Evolutionary conservation across 2,797 vertebrate species (phyloP).

Genomic region (Fistularia commersonii): DNA sequence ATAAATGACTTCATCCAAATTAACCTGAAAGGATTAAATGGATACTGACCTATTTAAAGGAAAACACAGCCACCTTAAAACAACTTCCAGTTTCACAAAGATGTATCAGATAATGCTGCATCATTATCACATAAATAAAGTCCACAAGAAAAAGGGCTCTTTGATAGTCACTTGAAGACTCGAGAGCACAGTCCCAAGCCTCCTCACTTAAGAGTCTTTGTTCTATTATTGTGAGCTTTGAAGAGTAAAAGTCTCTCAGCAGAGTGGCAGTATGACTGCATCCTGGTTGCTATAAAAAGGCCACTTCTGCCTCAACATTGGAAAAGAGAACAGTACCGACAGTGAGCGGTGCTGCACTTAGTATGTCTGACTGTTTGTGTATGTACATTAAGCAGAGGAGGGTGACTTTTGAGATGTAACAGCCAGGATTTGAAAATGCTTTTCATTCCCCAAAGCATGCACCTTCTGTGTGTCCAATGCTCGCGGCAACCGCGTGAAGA

Average conservation of each 20-base stretch:
- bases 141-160: slow-evolving; percentile 19
- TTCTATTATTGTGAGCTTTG: slow-evolving; percentile 61
- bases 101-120: slow-evolving; percentile 11
- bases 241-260: slow-evolving; percentile 50
- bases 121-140: slow-evolving; percentile 23
- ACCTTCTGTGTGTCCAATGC: slow-evolving; percentile 12
- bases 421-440: slow-evolving; percentile 42
- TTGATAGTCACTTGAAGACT: slow-evolving; percentile 32
- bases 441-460: slow-evolving; percentile 34
- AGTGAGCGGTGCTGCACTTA: slow-evolving; percentile 44
- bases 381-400: slow-evolving; percentile 38
- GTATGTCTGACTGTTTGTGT: slow-evolving; percentile 22
- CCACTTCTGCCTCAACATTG: slow-evolving; percentile 40
- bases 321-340: slow-evolving; percentile 30
- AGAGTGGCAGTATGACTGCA: slow-evolving; percentile 57
- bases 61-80: slow-evolving; percentile 9
- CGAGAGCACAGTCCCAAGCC: slow-evolving; percentile 35
- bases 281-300: slow-evolving; percentile 64
- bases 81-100: slow-evolving; percentile 4
- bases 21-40: neutral
- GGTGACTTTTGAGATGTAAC: slow-evolving; percentile 40
- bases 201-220: slow-evolving; percentile 57
- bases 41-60: neutral
- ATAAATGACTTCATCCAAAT: neutral
- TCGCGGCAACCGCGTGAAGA: slow-evolving; percentile 5